Base-by-base conservation (phyloP, 1,140 invertebrate genomes). In the Ectropis grisescens region DNA sequence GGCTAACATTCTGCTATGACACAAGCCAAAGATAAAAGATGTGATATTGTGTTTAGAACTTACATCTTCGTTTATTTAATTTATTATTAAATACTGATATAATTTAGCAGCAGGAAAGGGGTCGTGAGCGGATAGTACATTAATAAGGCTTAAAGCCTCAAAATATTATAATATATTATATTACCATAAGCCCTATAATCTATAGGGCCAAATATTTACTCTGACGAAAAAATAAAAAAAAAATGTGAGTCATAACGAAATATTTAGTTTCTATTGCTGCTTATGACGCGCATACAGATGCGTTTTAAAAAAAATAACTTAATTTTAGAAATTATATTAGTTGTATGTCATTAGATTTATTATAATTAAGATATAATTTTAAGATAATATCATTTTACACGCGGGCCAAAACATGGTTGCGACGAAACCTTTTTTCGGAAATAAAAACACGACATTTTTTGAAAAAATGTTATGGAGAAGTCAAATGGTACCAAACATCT, bases 241-340 rank as follows among this genome's bases (percentile, higher is more conserved):
- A 58, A 72, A 76, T 76, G 72, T 78, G 69, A 78, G 72, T 78
- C 71, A 76, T 60, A 59, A 46, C 54, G 50, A 66, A 67, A 60
- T 37, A 59, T 53, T 58, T 51, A 55, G 38, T 66, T 65, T 67
- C 49, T 61, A 59, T 39, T 37, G 57, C 68, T 60, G 65, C 71
- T 72, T 72, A 66, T 58, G 58, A n/a, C 61, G 24, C 53, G 54
- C 55, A 68, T 62, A 40, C 34, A 51, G 37, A 61, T 64, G 67
- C 67, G 44, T 57, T 52, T 55, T 47, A 43, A 51, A 45, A 44
- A 52, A 43, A 57, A 47, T 49, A 50, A 57, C 55, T 56, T 64
- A 60, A 45, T 67, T 72, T 74, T 69, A 71, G 59, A 67, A 44
- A 50, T 58, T 66, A 68, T 64, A 70, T 70, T 30, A 29, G 33